phyloP scores from a whole-genome alignment of 2,113 vertebrate genomes.

The Irena cyanogastra region DNA sequence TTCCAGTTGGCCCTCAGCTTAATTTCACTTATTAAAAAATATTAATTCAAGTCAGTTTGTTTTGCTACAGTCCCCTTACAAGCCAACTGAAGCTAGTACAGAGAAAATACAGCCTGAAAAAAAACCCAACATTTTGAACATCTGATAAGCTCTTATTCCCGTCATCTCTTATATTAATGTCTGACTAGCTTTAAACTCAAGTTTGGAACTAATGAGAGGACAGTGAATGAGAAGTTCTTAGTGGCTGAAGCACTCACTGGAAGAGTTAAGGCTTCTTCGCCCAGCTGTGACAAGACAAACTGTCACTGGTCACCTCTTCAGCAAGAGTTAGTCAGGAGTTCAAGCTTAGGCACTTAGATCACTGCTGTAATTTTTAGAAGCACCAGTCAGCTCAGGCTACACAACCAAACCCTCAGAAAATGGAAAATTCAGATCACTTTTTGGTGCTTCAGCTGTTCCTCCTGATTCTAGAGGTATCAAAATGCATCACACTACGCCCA shows the following conservation, averaged over 20 bases:
- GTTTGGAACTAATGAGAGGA: neutral
- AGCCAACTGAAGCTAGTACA: neutral
- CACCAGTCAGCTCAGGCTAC: neutral
- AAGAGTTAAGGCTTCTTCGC: neutral
- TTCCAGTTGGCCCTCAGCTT: conserved; percentile 45
- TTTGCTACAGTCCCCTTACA: conserved; percentile 23
- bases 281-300: neutral
- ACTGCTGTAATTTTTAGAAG: neutral
- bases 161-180: neutral
- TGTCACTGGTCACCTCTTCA: neutral
- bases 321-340: neutral
- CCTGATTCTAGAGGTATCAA: neutral
- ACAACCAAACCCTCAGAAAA: neutral
- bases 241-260: neutral
- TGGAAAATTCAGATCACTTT: neutral
- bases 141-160: neutral
- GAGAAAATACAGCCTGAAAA: neutral
- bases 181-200: neutral
- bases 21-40: conserved; percentile 43
- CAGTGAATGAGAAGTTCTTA: neutral
- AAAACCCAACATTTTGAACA: neutral
- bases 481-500: neutral
- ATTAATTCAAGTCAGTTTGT: conserved; percentile 31
- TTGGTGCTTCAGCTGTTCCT: neutral
- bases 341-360: neutral